Evolutionary conservation across 1,140 invertebrate species (phyloP), one percentile per base, ranked within the genome.

Genomic region (Cotesia chilonis): DNA sequence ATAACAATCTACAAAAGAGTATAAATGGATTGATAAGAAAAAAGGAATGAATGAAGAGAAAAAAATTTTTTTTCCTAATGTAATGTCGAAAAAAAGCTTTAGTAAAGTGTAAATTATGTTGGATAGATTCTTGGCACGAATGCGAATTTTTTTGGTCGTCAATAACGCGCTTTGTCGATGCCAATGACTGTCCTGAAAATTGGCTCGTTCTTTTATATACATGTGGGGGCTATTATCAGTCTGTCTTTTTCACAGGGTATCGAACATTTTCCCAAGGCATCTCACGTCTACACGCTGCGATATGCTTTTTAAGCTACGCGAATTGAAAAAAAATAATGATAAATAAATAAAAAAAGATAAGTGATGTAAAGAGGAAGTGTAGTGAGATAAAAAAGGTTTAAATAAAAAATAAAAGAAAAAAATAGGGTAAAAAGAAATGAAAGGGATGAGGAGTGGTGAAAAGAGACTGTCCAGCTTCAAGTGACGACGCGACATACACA

Each of bases 281-380:
- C 78, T 80, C 79, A 82, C 80, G 79, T 78, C 52, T 67, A 70
- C 70, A 61, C 73, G 72, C 76, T 78, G 75, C 78, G 79, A 81
- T 80, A 76, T 76, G 76, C 75, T 76, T 77, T 74, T 80, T 75
- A 77, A 80, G 74, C 75, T 77, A 78, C 76, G 79, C 4, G n/a
- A 66, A 47, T 47, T 51, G 10, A 66, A 47, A 47, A 28, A 66
- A n/a, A 37, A 41, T 14, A 28, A 35, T 60, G 5, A 61, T 12
- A 61, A 28, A 61, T 35, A 35, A 38, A 38, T 63, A 38, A 63
- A 51, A 69, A 5, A 36, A 63, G 28, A 12, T n/a, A 37, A 28
- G 28, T 14, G 12, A 52, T 51, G 20, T 14, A 20, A 66, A 37
- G 38, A 52, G 20, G 47, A 66, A 47, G 51, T 51, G 47, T 37